Conservation (phyloP, 2,888 invertebrate species). For the Linnaemya vulpina region DNA sequence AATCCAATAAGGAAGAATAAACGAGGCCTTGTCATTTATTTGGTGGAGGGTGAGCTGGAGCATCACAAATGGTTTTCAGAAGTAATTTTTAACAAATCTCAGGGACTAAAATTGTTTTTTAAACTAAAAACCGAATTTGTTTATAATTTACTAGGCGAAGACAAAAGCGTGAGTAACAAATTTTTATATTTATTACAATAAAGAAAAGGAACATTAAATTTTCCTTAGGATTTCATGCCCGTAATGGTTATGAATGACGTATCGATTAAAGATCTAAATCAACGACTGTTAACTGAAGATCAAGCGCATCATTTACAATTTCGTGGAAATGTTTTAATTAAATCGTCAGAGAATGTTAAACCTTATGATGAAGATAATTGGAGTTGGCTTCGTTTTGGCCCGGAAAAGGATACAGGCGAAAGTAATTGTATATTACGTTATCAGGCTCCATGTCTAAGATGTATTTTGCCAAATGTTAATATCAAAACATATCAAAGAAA, state of each 20-base stretch:
- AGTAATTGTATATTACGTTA: slow-evolving; percentile 62
- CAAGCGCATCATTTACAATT: slow-evolving; percentile 56
- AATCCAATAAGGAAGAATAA: neutral
- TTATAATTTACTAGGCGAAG: neutral
- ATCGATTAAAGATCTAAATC: neutral
- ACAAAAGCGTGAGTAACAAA: neutral
- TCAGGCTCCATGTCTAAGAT: slow-evolving; percentile 65
- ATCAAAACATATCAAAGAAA: slow-evolving; percentile 64
- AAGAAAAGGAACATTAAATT: neutral
- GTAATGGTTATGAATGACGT: neutral
- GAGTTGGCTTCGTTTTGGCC: slow-evolving; percentile 68
- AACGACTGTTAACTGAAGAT: neutral
- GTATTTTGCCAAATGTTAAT: slow-evolving; percentile 67
- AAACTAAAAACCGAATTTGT: neutral
- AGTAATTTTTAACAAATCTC: slow-evolving; percentile 37
- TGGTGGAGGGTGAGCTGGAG: slow-evolving; percentile 56
- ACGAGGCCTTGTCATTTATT: slow-evolving; percentile 1
- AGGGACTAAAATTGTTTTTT: slow-evolving; percentile 31
- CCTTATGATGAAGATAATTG: slow-evolving; percentile 71
- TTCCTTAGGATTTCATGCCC: neutral
- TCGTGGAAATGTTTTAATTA: slow-evolving; percentile 68
- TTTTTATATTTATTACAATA: neutral
- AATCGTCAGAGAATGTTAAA: slow-evolving; percentile 29
- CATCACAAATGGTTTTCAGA: slow-evolving; percentile 70
- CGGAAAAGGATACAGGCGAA: neutral